Evolutionary conservation across 2,888 invertebrate genomes (phyloP).

Genomic region (Polydrusus tereticollis): DNA sequence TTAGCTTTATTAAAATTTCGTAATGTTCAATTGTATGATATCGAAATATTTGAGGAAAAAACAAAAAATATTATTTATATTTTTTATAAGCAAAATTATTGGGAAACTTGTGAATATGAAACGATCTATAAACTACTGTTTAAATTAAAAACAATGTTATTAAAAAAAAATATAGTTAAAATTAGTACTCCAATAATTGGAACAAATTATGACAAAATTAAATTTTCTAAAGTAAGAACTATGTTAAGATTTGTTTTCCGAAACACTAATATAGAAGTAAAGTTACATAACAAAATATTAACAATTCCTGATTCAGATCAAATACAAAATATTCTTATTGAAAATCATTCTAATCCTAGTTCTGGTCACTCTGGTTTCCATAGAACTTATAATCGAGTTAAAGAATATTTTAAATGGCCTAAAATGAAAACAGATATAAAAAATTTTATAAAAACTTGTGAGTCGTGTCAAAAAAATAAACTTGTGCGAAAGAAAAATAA

Average conservation of each 20-base stretch:
- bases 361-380: conserved; percentile 44
- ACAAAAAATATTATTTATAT: not conserved
- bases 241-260: not conserved
- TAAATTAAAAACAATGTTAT: conserved; percentile 2
- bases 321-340: conserved; percentile 28
- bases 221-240: not conserved
- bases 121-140: not conserved
- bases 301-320: conserved; percentile 1
- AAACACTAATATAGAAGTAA: not conserved
- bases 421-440: conserved; percentile 46
- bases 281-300: not conserved
- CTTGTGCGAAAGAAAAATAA: conserved; percentile 42
- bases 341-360: conserved; percentile 49
- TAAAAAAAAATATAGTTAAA: not conserved
- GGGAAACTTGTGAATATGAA: not conserved
- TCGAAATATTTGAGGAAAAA: not conserved
- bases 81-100: not conserved
- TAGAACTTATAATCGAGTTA: conserved; percentile 44
- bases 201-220: not conserved
- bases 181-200: not conserved
- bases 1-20: too few species aligned
- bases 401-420: conserved; percentile 49
- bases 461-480: conserved; percentile 54
- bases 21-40: too few species aligned
- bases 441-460: conserved; percentile 31